A percentile compares a stretch with the other conserved stretches of the same genome.
These are phyloP conservation scores for Chascanopsetta lugubris DNA, from an alignment of 2,113 vertebrate genomes.

Conservation along the genomic window DNA sequence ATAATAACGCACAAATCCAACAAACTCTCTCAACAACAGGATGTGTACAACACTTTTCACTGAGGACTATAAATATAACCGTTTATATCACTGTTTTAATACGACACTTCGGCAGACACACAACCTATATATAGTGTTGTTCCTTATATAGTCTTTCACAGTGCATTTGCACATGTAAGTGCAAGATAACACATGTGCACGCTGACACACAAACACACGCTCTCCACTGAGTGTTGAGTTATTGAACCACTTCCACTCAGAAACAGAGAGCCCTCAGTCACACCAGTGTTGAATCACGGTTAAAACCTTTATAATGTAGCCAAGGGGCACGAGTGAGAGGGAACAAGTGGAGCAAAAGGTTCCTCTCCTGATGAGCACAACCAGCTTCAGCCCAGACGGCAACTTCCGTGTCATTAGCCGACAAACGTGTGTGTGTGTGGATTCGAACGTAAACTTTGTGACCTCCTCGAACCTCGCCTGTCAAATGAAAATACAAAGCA, in stretches of 20 bases:
- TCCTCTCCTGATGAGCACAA: slow-evolving; percentile 23
- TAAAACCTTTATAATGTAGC: slow-evolving; percentile 41
- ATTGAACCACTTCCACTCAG: slow-evolving; percentile 52
- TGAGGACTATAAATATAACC: not conserved
- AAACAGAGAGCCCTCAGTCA: slow-evolving; percentile 41
- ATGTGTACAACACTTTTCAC: not conserved
- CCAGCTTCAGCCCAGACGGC: not conserved
- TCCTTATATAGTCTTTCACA: too few relatives aligned
- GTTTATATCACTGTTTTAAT: slow-evolving; percentile 8
- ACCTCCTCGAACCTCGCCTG: not conserved
- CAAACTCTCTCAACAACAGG: not conserved
- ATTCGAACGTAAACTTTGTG: not conserved
- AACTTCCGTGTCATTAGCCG: slow-evolving; percentile 7
- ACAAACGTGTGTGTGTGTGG: not conserved
- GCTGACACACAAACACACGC: slow-evolving; percentile 14
- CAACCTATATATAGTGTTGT: slow-evolving; percentile 3
- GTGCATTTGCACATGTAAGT: too few relatives aligned
- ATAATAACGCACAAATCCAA: too few relatives aligned
- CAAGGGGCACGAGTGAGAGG: slow-evolving; percentile 18
- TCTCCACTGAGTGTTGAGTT: slow-evolving; percentile 5
- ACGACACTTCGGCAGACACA: slow-evolving; percentile 1
- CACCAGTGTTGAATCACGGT: slow-evolving; percentile 40
- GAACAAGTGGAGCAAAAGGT: slow-evolving; percentile 45
- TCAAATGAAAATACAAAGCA: too few relatives aligned
- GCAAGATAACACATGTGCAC: not conserved